Conservation (phyloP, 2,113 vertebrate genomes). For the Donacobius atricapilla region DNA sequence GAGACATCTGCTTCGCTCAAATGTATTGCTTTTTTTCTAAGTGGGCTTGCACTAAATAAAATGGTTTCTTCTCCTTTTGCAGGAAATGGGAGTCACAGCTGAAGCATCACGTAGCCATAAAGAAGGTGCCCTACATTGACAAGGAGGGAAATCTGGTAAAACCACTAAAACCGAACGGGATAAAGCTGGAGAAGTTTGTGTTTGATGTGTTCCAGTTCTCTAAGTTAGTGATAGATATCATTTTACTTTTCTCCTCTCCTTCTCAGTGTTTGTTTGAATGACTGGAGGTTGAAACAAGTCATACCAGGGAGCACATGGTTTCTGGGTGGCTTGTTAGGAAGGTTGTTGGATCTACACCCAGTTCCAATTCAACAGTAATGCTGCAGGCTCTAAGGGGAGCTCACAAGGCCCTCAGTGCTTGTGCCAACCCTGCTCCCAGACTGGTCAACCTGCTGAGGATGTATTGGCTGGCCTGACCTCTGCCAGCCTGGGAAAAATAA, state of each 20-base stretch:
- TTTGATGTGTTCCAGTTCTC: constrained; percentile 95
- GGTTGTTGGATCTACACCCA: neutral
- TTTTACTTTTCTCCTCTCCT: neutral
- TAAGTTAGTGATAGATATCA: constrained; percentile 73
- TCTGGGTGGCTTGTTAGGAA: neutral
- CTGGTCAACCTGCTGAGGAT: neutral
- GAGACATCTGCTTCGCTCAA: neutral
- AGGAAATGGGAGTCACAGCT: constrained; percentile 80
- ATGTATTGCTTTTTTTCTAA: neutral
- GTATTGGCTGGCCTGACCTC: neutral
- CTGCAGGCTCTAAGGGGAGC: accelerated
- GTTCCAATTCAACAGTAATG: accelerated
- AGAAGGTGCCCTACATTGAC: constrained; percentile 90
- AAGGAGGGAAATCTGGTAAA: constrained; percentile 82
- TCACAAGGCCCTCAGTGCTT: neutral
- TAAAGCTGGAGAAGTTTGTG: constrained; percentile 99
- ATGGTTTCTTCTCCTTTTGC: neutral
- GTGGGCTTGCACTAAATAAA: neutral
- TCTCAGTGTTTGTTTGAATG: neutral
- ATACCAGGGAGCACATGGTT: neutral
- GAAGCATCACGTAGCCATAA: constrained; percentile 85
- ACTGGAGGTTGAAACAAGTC: neutral
- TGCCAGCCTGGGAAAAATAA: neutral
- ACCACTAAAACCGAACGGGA: constrained; percentile 85
- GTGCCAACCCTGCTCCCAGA: neutral